Percentiles rank a stretch among this genome's conserved stretches.
phyloP scores from a whole-genome alignment of 2,113 vertebrate genomes.

The Xenotilapia caudafasciata region DNA sequence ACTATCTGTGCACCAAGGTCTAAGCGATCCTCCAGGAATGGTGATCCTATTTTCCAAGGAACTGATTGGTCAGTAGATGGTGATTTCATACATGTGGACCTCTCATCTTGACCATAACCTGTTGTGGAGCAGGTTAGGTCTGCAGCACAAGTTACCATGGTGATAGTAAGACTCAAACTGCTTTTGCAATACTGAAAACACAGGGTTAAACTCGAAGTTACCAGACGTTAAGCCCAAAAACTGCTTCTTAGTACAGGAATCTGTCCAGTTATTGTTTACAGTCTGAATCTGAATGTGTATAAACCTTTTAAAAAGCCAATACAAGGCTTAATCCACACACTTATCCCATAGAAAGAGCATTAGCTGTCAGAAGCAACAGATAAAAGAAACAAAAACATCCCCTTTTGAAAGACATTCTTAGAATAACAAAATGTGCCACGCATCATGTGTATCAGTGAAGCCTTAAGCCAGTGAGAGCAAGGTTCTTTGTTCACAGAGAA shows the following conservation, averaged over 20 bases:
- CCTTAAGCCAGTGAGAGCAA: background rate
- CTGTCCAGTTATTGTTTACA: background rate
- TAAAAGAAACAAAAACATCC: background rate
- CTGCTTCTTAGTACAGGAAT: background rate
- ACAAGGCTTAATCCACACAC: background rate
- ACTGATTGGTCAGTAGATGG: background rate
- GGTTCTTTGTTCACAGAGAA: background rate
- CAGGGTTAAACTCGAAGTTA: fast-evolving
- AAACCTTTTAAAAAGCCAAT: background rate
- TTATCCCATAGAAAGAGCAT: fast-evolving
- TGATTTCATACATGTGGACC: background rate
- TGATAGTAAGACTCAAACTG: background rate
- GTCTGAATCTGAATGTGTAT: background rate
- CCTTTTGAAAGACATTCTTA: background rate
- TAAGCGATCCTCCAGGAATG: background rate
- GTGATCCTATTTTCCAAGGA: background rate
- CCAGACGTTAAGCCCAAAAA: background rate
- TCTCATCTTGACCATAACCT: background rate
- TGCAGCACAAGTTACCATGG: background rate
- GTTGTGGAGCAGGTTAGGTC: background rate
- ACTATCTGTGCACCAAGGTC: background rate
- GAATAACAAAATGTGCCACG: background rate
- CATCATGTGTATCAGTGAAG: background rate
- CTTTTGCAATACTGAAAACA: background rate
- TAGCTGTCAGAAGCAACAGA: background rate